These are phyloP conservation scores for Lytechinus variegatus DNA, from an alignment of 35 echinoderm and acorn worm species.

Conservation along the genomic window DNA sequence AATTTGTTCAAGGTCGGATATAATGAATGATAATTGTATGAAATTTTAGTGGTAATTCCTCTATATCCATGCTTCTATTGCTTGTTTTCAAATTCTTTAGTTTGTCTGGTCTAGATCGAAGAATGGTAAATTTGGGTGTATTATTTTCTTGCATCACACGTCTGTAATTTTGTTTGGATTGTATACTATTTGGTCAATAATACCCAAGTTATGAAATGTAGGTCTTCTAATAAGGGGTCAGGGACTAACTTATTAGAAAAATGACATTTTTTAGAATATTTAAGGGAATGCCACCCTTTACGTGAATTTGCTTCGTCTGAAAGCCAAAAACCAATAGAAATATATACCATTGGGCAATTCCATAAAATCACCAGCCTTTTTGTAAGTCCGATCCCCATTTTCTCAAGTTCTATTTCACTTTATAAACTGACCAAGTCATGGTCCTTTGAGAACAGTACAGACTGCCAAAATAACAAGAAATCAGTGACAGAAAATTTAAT, in stretches of 20 bases:
- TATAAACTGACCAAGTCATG: too few species aligned
- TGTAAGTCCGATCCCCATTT: too few species aligned
- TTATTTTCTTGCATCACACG: neutral
- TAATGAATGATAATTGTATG: constrained; percentile 20
- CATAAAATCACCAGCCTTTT: too few species aligned
- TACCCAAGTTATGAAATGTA: neutral
- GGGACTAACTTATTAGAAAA: neutral
- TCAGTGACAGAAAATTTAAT: too few species aligned
- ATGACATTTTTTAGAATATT: too few species aligned
- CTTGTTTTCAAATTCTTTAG: neutral
- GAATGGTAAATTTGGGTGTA: neutral
- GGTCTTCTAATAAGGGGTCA: neutral
- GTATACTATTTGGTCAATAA: neutral
- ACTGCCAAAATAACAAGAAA: too few species aligned
- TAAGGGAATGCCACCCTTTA: too few species aligned
- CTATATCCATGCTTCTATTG: neutral
- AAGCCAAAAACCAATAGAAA: too few species aligned
- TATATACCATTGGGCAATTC: too few species aligned
- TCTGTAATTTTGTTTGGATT: neutral
- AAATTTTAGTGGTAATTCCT: neutral
- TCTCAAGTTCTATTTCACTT: too few species aligned
- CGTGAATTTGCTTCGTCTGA: too few species aligned
- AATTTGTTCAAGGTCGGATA: neutral
- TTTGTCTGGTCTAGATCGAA: neutral
- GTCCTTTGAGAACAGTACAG: too few species aligned